Evolutionary conservation across 2,113 vertebrate species (phyloP), one percentile per base, ranked within the genome.

Genomic region (Cebidichthys violaceus): DNA sequence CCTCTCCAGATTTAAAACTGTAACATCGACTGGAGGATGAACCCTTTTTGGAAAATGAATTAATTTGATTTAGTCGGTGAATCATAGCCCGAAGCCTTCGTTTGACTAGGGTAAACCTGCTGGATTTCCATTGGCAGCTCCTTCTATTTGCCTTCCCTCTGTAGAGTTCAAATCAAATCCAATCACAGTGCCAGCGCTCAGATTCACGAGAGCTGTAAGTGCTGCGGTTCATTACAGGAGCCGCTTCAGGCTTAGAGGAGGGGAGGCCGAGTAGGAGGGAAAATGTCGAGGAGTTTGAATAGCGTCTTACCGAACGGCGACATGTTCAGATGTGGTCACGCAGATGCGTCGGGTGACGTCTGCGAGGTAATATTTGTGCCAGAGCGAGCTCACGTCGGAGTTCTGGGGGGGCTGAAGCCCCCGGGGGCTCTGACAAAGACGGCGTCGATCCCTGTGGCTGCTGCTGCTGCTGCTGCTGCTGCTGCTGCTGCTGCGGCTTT

Each of bases 81-180:
- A 70, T 83, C 81, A 47, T 31, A 69, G 86, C 85, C 81, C 83
- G 41, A 59, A 82, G 75, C 81, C 59, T 83, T 83, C 77, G 73
- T 81, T 87, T 83, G 83, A 89, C 79, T 73, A 18, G 43, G 7
- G 65, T 60, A 80, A 84, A 88, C 79, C 67, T 77, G 67, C 77
- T 66, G 75, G n/a, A 80, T 75, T 6, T 87, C 75, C 68, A 47
- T 64, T 79, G 31, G 64, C 75, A 86, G 83, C 76, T 69, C 67
- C 68, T 64, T 79, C 66, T 73, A 8, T 90, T 87, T 67, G 79
- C 78, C 59, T 47, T 60, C 60, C 55, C 77, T 89, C 79, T 35
- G 66, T 31, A 70, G 83, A 79, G 72, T 62, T 81, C 41, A 82
- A 89, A 83, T 79, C 67, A 80, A 82, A 83, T 81, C 67, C 82